Conservation (phyloP, 30 jellyfish, hydroid and myxozoan genomes). For the Aurelia sp. region DNA sequence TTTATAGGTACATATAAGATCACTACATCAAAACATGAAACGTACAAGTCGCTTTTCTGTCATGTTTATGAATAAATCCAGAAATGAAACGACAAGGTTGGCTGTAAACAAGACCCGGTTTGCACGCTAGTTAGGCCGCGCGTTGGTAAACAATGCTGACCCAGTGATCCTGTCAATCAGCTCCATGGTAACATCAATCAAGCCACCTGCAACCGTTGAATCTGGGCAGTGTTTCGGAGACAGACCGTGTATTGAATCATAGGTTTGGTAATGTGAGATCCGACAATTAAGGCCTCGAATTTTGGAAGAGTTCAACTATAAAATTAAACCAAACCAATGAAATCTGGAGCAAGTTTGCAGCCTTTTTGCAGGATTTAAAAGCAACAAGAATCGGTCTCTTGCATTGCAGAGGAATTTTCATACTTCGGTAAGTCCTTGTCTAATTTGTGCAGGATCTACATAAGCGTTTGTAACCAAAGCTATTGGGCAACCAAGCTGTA, state of each 20-base stretch:
- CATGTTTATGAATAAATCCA: slow-evolving; percentile 13
- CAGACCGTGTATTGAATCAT: slow-evolving; percentile 65
- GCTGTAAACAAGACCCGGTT: slow-evolving; percentile 2
- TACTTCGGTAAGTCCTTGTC: no score
- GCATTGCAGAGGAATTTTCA: no score
- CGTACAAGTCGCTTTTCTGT: no score
- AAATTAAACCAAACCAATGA: background rate
- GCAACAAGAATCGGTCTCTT: background rate
- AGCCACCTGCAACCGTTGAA: slow-evolving; percentile 65
- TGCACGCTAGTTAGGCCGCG: slow-evolving; percentile 48
- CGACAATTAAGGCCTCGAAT: slow-evolving; percentile 2
- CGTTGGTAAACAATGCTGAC: slow-evolving; percentile 58
- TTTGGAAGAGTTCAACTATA: background rate
- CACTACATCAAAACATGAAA: no score
- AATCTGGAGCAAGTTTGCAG: slow-evolving; percentile 8
- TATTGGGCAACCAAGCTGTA: no score
- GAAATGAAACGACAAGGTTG: slow-evolving; percentile 4
- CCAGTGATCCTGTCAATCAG: slow-evolving; percentile 61
- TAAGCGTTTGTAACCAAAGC: no score
- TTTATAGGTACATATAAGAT: no score
- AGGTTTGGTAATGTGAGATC: slow-evolving; percentile 62
- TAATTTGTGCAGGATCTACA: no score
- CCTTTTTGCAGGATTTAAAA: background rate
- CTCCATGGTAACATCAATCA: slow-evolving; percentile 52
- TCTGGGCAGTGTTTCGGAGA: slow-evolving; percentile 60